phyloP scores from a whole-genome alignment of 2,888 invertebrate genomes.

The Anodontia alba region DNA sequence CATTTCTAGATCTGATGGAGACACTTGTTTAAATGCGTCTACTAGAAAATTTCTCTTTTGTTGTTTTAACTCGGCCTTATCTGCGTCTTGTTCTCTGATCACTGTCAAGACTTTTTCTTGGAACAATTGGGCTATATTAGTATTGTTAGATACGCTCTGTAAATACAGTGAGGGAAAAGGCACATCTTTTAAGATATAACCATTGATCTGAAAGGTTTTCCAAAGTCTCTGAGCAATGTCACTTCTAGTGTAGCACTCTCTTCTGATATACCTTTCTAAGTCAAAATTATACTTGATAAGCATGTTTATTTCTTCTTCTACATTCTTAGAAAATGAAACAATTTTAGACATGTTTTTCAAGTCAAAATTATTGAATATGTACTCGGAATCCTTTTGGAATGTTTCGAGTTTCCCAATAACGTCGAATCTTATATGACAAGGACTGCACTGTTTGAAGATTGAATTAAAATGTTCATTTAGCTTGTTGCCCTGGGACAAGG shows the following conservation, averaged over 20 bases:
- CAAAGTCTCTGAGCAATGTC: constrained; percentile 51
- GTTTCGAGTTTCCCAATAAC: constrained; percentile 64
- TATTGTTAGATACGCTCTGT: background rate
- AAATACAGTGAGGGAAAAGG: constrained; percentile 16
- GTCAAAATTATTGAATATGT: constrained; percentile 46
- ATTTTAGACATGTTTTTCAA: constrained; percentile 24
- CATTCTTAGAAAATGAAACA: background rate
- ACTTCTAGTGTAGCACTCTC: constrained; percentile 41
- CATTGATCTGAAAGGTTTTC: constrained; percentile 60
- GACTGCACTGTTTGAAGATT: constrained; percentile 56
- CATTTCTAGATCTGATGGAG: constrained; percentile 12
- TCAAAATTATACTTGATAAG: constrained; percentile 54
- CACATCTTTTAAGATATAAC: constrained; percentile 49
- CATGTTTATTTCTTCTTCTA: constrained; percentile 45
- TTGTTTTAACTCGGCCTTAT: constrained; percentile 10
- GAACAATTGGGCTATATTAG: background rate
- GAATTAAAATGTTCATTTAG: constrained; percentile 61
- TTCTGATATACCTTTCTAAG: constrained; percentile 22
- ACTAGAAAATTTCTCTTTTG: constrained; percentile 44
- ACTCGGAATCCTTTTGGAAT: constrained; percentile 41
- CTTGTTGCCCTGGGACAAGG: background rate
- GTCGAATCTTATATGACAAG: constrained; percentile 58
- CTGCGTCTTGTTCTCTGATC: background rate
- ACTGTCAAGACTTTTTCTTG: constrained; percentile 4
- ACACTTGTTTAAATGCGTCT: constrained; percentile 44